Percentiles rank a stretch among this genome's conserved stretches.
These are phyloP conservation scores for Leptura quadrifasciata DNA, from an alignment of 2,888 invertebrate genomes.

Conservation along the genomic window DNA sequence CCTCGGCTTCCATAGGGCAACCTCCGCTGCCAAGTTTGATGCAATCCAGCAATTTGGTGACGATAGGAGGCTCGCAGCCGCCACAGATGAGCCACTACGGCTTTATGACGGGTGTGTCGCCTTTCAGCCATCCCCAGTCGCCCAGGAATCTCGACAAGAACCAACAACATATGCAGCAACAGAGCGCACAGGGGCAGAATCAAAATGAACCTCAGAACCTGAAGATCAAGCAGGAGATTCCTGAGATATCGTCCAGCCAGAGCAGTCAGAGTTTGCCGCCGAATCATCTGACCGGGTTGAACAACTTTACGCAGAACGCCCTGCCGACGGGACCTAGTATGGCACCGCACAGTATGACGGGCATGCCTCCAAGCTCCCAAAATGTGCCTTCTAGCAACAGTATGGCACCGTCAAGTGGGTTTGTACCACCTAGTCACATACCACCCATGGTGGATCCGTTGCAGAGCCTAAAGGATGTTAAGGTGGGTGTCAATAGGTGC, in stretches of 20 bases:
- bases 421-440: constrained; percentile 60
- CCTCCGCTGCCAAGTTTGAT: constrained; percentile 77
- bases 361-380: constrained; percentile 54
- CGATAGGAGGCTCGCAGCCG: constrained; percentile 76
- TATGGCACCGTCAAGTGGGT: constrained; percentile 52
- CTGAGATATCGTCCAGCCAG: constrained; percentile 69
- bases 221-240: constrained; percentile 83
- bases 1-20: constrained; percentile 74
- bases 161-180: constrained; percentile 46
- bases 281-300: constrained; percentile 57
- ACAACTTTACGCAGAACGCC: constrained; percentile 47
- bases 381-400: constrained; percentile 49
- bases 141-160: constrained; percentile 65
- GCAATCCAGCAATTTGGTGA: constrained; percentile 78
- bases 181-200: constrained; percentile 41
- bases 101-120: constrained; percentile 75
- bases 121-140: constrained; percentile 66
- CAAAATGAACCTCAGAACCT: constrained; percentile 83
- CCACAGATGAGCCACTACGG: constrained; percentile 78
- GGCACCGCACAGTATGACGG: constrained; percentile 43
- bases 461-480: constrained; percentile 87
- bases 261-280: constrained; percentile 49
- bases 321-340: constrained; percentile 42
- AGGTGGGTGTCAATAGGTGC: too few relatives aligned
- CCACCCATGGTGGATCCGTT: constrained; percentile 77